A percentile compares a stretch with the other conserved stretches of the same genome.
phyloP scores from a whole-genome alignment of 2,113 vertebrate genomes.

The Conger conger region DNA sequence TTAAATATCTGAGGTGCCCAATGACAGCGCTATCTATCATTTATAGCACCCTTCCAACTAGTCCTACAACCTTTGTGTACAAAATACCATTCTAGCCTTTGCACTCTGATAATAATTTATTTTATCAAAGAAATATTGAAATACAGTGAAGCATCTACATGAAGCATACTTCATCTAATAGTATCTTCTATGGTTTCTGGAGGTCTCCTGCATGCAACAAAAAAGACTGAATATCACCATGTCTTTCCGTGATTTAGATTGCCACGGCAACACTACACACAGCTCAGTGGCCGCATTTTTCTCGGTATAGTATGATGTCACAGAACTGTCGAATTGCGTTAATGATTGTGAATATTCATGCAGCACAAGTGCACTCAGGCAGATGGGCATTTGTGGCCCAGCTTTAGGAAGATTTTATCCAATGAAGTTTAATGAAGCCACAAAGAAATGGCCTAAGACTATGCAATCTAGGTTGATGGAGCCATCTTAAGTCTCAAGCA shows the following conservation, averaged over 20 bases:
- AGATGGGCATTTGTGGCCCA: not conserved
- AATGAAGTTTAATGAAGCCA: constrained; percentile 21
- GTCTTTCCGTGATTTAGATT: not conserved
- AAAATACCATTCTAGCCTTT: not conserved
- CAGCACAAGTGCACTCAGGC: constrained; percentile 14
- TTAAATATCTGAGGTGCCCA: not conserved
- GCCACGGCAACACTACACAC: not conserved
- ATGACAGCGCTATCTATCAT: not conserved
- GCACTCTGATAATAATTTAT: not conserved
- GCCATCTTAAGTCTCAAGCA: not conserved
- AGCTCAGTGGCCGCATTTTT: not conserved
- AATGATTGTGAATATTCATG: constrained; percentile 21
- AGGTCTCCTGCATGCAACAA: not conserved
- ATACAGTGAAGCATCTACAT: not conserved
- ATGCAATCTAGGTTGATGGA: not conserved
- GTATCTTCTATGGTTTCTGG: not conserved
- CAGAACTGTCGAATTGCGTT: not conserved
- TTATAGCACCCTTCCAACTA: not conserved
- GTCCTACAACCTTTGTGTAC: not conserved
- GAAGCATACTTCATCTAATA: not conserved
- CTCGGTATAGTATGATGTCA: constrained; percentile 15
- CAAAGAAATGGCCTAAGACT: not conserved
- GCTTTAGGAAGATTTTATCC: constrained; percentile 18
- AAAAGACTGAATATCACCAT: not conserved
- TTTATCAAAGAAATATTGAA: not conserved